These are phyloP conservation scores for Tinea trinotella DNA, from an alignment of 2,888 invertebrate species.

Conservation along the genomic window DNA sequence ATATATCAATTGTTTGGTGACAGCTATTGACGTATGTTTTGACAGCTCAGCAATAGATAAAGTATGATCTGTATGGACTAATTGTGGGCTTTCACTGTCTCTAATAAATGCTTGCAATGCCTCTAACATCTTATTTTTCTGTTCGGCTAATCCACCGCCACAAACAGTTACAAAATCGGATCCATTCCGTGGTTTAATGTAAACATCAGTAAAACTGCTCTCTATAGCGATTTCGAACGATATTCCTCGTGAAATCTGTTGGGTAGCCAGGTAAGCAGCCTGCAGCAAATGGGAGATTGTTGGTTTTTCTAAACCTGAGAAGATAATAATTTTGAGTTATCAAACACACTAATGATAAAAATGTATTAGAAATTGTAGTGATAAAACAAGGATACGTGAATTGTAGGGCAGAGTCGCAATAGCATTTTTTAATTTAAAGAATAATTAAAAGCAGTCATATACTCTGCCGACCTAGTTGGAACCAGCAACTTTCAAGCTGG, in stretches of 20 bases:
- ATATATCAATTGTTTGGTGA: slow-evolving; percentile 69
- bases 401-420: not conserved
- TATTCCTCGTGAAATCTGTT: slow-evolving; percentile 76
- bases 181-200: slow-evolving; percentile 70
- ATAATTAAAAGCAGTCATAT: too few relatives aligned
- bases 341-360: too few relatives aligned
- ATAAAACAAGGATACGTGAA: not conserved
- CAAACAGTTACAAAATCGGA: slow-evolving; percentile 44
- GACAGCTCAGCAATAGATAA: slow-evolving; percentile 59
- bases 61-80: slow-evolving; percentile 36
- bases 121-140: slow-evolving; percentile 61
- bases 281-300: slow-evolving; percentile 76
- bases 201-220: slow-evolving; percentile 76
- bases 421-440: too few relatives aligned
- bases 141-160: slow-evolving; percentile 56
- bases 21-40: slow-evolving; percentile 59
- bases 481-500: too few relatives aligned
- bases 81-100: slow-evolving; percentile 24
- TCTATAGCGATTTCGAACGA: slow-evolving; percentile 66
- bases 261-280: slow-evolving; percentile 74
- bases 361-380: too few relatives aligned
- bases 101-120: slow-evolving; percentile 35
- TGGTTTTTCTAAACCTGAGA: slow-evolving; percentile 72
- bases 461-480: too few relatives aligned
- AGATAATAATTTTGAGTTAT: too few relatives aligned